These are phyloP conservation scores for Polydrusus pterygomalis DNA, from an alignment of 2,888 invertebrate species.

Conservation along the genomic window DNA sequence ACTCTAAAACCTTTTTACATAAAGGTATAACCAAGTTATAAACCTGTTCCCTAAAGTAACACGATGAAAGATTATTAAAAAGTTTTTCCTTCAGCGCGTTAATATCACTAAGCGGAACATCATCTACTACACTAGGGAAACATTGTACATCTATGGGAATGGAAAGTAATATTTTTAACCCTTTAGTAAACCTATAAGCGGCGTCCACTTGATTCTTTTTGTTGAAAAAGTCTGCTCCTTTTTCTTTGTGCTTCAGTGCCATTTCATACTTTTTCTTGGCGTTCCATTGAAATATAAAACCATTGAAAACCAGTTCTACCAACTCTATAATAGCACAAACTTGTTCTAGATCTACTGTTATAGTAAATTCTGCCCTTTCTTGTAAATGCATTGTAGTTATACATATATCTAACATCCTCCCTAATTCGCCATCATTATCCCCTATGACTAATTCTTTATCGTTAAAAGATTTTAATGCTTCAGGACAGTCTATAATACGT, in stretches of 20 bases:
- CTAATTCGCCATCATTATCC: constrained; percentile 71
- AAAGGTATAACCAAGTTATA: constrained; percentile 80
- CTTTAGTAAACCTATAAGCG: constrained; percentile 83
- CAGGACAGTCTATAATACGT: constrained; percentile 61
- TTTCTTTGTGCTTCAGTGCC: constrained; percentile 72
- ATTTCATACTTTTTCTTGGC: constrained; percentile 70
- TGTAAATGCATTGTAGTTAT: constrained; percentile 72
- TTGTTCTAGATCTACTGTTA: constrained; percentile 65
- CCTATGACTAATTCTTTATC: constrained; percentile 68
- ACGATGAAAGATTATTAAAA: constrained; percentile 89
- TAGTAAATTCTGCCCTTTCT: constrained; percentile 72
- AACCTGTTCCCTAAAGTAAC: constrained; percentile 82
- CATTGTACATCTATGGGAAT: constrained; percentile 73
- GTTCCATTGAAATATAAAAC: constrained; percentile 71
- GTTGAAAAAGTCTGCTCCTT: constrained; percentile 79
- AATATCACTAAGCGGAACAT: constrained; percentile 74
- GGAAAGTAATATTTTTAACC: constrained; percentile 83
- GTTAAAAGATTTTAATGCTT: constrained; percentile 59
- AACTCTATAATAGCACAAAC: constrained; percentile 70
- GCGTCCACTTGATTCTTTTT: constrained; percentile 76
- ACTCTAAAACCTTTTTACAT: constrained; percentile 73
- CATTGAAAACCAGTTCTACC: constrained; percentile 68
- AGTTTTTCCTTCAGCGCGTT: constrained; percentile 78
- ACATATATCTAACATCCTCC: constrained; percentile 72
- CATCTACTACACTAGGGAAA: constrained; percentile 73